Conservation (phyloP, 1,140 invertebrate species). For the Heterodera schachtii region DNA sequence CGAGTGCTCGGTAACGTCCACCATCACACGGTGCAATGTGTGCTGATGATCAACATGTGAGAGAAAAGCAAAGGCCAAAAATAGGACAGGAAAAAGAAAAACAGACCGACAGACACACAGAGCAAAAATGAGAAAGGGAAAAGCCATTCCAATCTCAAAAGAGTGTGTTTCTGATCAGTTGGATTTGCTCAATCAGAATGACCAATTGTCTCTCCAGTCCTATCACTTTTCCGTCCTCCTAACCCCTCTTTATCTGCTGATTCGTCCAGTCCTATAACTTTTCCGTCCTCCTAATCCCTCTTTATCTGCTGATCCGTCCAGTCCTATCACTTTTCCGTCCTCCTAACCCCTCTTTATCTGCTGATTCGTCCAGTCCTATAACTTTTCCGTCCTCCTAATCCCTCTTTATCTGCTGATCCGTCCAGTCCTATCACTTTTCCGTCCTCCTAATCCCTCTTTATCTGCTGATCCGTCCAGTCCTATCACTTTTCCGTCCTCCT, state of each 20-base stretch:
- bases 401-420: too few species aligned
- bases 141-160: too few species aligned
- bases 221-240: background rate
- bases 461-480: too few species aligned
- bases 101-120: background rate
- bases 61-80: too few species aligned
- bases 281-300: too few species aligned
- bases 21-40: slow-evolving; percentile 68
- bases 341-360: background rate
- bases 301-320: background rate
- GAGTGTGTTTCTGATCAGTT: too few species aligned
- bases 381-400: too few species aligned
- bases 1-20: slow-evolving; percentile 65
- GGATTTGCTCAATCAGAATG: too few species aligned
- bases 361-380: background rate
- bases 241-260: background rate
- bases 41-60: slow-evolving; percentile 70
- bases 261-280: background rate
- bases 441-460: too few species aligned
- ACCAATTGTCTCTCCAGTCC: background rate
- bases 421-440: too few species aligned
- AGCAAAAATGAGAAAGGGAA: background rate
- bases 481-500: too few species aligned
- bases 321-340: background rate
- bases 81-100: background rate